Percentiles rank a stretch among this genome's conserved stretches.
These are phyloP conservation scores for Chaetodon trifascialis DNA, from an alignment of 2,113 vertebrate species.

Conservation along the genomic window DNA sequence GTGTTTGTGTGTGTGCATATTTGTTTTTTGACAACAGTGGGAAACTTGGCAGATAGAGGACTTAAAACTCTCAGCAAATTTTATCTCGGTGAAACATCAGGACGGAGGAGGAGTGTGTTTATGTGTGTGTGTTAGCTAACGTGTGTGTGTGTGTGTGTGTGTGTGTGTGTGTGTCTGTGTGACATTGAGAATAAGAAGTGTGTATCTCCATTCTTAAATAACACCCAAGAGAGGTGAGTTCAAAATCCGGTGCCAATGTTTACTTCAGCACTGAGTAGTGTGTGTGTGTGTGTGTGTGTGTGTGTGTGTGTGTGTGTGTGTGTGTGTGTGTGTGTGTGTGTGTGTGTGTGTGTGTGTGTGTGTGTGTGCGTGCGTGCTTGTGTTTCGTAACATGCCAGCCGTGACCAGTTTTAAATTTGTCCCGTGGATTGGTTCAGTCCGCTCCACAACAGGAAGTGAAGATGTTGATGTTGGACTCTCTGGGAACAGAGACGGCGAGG, in stretches of 20 bases:
- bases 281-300: conserved; percentile 31
- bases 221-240: conserved; percentile 21
- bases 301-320: conserved; percentile 36
- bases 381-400: conserved; percentile 39
- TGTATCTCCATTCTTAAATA: conserved; percentile 38
- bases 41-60: conserved; percentile 40
- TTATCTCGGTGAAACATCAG: conserved; percentile 33
- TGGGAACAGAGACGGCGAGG: conserved; percentile 43
- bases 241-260: conserved; percentile 37
- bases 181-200: conserved; percentile 21
- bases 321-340: conserved; percentile 31
- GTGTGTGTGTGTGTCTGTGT: conserved; percentile 7
- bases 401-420: conserved; percentile 54
- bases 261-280: conserved; percentile 4
- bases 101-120: background rate
- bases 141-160: background rate
- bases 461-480: conserved; percentile 69
- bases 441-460: conserved; percentile 74
- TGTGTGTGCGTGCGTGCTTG: conserved; percentile 24
- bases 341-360: conserved; percentile 32
- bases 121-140: background rate
- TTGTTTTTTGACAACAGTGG: conserved; percentile 14
- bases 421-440: conserved; percentile 33
- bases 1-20: background rate
- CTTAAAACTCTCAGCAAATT: conserved; percentile 18